Conservation (phyloP, 2,113 vertebrate genomes). For the Thinocorus orbignyianus region DNA sequence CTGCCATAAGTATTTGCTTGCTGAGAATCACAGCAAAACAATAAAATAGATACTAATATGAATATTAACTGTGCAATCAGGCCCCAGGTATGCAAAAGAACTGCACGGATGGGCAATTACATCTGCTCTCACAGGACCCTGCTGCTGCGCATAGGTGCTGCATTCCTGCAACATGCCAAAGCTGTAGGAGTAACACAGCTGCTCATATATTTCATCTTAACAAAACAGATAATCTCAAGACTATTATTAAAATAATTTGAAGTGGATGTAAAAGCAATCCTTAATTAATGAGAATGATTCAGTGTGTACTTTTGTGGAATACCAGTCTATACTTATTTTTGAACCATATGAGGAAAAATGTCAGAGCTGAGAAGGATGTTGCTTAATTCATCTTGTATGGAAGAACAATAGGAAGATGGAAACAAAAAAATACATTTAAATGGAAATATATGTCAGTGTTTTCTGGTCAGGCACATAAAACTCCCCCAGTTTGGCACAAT, state of each 20-base stretch:
- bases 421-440: background rate
- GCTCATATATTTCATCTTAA: conserved; percentile 42
- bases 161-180: background rate
- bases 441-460: background rate
- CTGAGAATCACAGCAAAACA: background rate
- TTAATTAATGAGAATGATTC: conserved; percentile 65
- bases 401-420: conserved; percentile 1
- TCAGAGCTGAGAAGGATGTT: background rate
- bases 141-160: background rate
- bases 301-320: conserved; percentile 41
- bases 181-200: conserved; percentile 38
- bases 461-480: background rate
- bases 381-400: background rate
- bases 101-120: background rate
- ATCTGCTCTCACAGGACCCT: background rate
- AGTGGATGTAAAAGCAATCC: conserved; percentile 37
- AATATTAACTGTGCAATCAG: background rate
- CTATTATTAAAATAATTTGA: conserved; percentile 64
- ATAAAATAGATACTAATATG: background rate
- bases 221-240: conserved; percentile 59
- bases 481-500: background rate
- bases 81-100: background rate
- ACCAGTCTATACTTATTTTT: conserved; percentile 54
- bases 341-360: conserved; percentile 28
- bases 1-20: background rate